A percentile compares a stretch with the other conserved stretches of the same genome.
Evolutionary conservation across 2,113 vertebrate genomes (phyloP).

Genomic region (Irena cyanogastra): DNA sequence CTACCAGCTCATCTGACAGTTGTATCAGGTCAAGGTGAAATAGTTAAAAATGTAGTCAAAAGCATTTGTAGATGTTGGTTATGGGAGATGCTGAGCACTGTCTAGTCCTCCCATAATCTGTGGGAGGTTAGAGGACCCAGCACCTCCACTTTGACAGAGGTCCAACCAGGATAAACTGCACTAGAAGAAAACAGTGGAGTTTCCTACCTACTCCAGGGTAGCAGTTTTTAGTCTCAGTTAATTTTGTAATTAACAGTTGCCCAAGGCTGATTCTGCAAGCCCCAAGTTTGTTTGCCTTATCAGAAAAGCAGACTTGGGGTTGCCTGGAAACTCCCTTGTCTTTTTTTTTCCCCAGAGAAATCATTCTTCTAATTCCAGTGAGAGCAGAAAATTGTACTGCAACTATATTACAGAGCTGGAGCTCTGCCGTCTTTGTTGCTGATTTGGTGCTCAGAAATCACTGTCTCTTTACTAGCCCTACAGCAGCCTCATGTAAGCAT

Average conservation of each 20-base stretch:
- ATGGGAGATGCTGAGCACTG: neutral
- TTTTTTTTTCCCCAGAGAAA: neutral
- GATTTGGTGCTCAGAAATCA: neutral
- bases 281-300: neutral
- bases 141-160: neutral
- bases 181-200: neutral
- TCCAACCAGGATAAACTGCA: neutral
- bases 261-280: neutral
- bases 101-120: neutral
- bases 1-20: neutral
- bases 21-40: neutral
- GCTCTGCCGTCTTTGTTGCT: neutral
- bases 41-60: neutral
- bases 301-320: neutral
- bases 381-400: neutral
- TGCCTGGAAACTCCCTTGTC: neutral
- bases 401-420: neutral
- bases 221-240: neutral
- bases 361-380: neutral
- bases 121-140: neutral
- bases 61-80: neutral
- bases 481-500: neutral
- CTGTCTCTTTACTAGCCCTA: neutral
- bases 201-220: neutral
- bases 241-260: neutral